Percentiles rank a stretch among this genome's conserved stretches.
phyloP scores from a whole-genome alignment of 2,797 vertebrate species.

The Clarias pachynema region DNA sequence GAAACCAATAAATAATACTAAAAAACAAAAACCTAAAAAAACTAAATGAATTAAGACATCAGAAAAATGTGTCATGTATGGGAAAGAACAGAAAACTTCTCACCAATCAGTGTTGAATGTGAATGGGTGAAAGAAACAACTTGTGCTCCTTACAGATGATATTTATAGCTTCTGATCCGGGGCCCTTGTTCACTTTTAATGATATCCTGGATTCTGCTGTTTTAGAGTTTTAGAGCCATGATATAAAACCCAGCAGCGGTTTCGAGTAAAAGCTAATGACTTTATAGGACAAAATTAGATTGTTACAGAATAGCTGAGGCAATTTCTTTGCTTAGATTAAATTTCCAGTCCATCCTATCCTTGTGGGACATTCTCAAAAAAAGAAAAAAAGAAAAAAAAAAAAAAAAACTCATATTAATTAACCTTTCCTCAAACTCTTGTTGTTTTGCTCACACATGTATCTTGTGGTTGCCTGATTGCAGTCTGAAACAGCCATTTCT shows the following conservation, averaged over 20 bases:
- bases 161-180: not conserved
- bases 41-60: not conserved
- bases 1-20: too few relatives aligned
- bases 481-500: conserved; percentile 15
- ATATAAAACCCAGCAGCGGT: not conserved
- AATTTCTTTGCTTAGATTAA: not conserved
- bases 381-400: too few relatives aligned
- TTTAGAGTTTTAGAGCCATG: not conserved
- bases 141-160: too few relatives aligned
- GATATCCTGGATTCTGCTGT: not conserved
- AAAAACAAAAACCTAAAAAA: too few relatives aligned
- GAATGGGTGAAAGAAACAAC: not conserved
- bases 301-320: not conserved
- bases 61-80: not conserved
- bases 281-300: not conserved
- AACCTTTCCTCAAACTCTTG: not conserved
- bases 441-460: not conserved
- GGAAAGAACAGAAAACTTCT: not conserved
- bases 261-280: conserved; percentile 2
- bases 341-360: conserved; percentile 1
- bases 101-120: not conserved
- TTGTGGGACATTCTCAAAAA: not conserved
- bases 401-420: conserved; percentile 2
- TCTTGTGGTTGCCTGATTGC: conserved; percentile 5
- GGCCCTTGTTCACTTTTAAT: not conserved